Evolutionary conservation across 1,140 invertebrate species (phyloP).

Genomic region (Meloidogyne hapla): DNA sequence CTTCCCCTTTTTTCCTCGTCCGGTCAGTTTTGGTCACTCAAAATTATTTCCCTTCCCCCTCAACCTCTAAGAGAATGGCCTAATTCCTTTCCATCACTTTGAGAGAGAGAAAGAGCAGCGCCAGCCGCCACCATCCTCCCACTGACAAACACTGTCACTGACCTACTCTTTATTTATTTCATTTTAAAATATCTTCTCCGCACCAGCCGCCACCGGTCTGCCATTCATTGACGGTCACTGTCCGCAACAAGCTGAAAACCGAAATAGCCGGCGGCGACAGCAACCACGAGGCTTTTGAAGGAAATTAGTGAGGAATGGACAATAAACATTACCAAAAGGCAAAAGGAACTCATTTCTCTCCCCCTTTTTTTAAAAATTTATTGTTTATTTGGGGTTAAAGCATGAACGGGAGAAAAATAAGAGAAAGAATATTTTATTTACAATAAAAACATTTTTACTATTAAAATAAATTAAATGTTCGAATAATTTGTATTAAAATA

Average conservation of each 20-base stretch:
- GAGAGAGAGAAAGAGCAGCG: background rate
- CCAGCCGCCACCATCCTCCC: conserved; percentile 1
- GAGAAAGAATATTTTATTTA: conserved; percentile 2
- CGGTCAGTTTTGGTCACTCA: background rate
- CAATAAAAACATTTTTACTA: no score
- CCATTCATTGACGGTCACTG: background rate
- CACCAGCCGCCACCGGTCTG: background rate
- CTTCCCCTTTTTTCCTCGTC: background rate
- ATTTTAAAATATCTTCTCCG: background rate
- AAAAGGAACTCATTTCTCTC: background rate
- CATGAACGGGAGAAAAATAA: background rate
- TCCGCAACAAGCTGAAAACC: background rate
- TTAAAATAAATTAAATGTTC: no score
- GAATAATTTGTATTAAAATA: no score
- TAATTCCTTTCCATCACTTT: background rate
- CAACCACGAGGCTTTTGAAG: background rate
- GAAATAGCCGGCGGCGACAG: background rate
- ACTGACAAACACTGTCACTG: background rate
- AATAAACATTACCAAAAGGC: background rate
- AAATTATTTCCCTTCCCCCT: background rate
- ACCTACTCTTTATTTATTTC: background rate
- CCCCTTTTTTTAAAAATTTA: no score
- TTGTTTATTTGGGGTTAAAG: no score
- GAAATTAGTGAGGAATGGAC: background rate
- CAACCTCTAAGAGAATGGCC: background rate